Evolutionary conservation across 2,888 invertebrate genomes (phyloP).

Genomic region (Idaea dimidiata): DNA sequence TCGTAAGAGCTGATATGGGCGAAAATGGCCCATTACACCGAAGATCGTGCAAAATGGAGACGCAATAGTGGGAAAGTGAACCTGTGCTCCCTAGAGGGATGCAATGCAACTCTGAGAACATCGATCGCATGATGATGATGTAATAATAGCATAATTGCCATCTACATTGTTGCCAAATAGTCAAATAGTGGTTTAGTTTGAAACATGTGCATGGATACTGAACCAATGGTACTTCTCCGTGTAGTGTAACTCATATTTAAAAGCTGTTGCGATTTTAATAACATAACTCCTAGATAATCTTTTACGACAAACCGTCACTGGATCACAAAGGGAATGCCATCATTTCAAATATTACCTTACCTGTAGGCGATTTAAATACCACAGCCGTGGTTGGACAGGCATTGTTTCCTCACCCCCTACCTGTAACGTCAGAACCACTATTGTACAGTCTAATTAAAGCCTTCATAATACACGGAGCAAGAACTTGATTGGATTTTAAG

Average conservation of each 20-base stretch:
- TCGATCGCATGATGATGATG: no score
- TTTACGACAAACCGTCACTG: slow-evolving; percentile 12
- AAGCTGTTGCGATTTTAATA: neutral
- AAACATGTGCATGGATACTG: no score
- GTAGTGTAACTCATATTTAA: neutral
- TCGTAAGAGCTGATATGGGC: no score
- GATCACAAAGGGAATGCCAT: slow-evolving; percentile 31
- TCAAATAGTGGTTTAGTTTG: no score
- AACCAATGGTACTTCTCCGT: neutral
- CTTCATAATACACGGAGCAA: slow-evolving; percentile 45
- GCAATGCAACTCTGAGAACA: no score
- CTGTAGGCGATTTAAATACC: slow-evolving; percentile 52
- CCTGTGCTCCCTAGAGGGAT: no score
- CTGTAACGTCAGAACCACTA: slow-evolving; percentile 46
- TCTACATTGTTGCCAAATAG: no score
- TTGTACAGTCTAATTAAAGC: slow-evolving; percentile 60
- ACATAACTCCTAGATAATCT: slow-evolving; percentile 12
- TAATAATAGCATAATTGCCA: no score
- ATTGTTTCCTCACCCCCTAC: slow-evolving; percentile 41
- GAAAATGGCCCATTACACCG: no score
- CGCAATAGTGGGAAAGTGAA: no score
- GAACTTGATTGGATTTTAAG: slow-evolving; percentile 63
- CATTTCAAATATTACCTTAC: slow-evolving; percentile 35
- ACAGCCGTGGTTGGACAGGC: slow-evolving; percentile 46
- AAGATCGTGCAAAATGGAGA: no score